phyloP scores from a whole-genome alignment of 2,113 vertebrate species.

The Peromyscus maniculatus region DNA sequence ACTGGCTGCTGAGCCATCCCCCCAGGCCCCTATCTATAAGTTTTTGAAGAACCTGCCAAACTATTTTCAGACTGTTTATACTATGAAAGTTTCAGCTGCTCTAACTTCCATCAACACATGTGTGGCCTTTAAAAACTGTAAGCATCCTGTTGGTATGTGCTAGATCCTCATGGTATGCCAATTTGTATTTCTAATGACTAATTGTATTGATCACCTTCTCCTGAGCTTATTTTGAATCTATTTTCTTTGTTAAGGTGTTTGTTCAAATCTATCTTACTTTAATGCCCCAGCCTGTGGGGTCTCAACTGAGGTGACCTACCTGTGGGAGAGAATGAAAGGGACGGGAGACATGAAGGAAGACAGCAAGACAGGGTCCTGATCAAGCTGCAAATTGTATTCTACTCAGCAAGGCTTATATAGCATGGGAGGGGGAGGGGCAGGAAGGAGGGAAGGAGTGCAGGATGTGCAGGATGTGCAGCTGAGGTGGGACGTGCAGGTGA shows the following conservation, averaged over 20 bases:
- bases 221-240: slow-evolving; percentile 18
- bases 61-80: slow-evolving; percentile 31
- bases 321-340: too few relatives aligned
- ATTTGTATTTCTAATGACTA: slow-evolving; percentile 44
- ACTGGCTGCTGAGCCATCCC: background rate
- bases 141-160: background rate
- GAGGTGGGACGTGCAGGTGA: too few relatives aligned
- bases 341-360: too few relatives aligned
- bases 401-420: too few relatives aligned
- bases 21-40: background rate
- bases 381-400: too few relatives aligned
- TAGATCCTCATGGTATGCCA: background rate
- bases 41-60: background rate
- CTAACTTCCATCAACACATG: background rate
- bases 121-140: background rate
- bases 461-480: too few relatives aligned
- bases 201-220: background rate
- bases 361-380: too few relatives aligned
- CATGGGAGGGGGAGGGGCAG: too few relatives aligned
- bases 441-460: too few relatives aligned
- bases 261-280: slow-evolving; percentile 17
- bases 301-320: too few relatives aligned
- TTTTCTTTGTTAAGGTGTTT: slow-evolving; percentile 22
- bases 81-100: background rate
- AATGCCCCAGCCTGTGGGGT: too few relatives aligned